A percentile compares a stretch with the other conserved stretches of the same genome.
Conservation (phyloP, 2,113 vertebrate genomes). For the Pangasianodon gigas region DNA sequence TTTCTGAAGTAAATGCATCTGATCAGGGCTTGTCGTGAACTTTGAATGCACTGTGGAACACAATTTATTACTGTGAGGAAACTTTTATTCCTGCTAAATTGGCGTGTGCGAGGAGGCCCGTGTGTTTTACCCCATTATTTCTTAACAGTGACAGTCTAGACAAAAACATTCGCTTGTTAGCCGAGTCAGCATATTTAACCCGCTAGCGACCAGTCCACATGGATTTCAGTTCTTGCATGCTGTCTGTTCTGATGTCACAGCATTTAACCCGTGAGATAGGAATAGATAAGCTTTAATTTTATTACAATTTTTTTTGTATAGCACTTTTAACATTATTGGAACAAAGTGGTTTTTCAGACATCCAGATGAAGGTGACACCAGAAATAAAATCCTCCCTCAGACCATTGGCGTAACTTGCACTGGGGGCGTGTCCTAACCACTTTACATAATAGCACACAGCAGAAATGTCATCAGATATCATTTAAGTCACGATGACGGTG, state of each 20-base stretch:
- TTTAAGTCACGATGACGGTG: not conserved
- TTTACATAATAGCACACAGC: not conserved
- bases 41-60: not conserved
- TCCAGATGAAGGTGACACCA: not conserved
- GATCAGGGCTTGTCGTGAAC: not conserved
- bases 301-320: not conserved
- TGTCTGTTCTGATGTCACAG: not conserved
- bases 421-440: not conserved
- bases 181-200: not conserved
- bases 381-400: too few relatives aligned
- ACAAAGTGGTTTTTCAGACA: not conserved
- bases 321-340: not conserved
- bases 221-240: not conserved
- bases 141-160: not conserved
- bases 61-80: not conserved
- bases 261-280: too few relatives aligned
- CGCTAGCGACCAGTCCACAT: not conserved
- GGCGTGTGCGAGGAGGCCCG: rapidly evolving
- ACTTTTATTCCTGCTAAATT: not conserved
- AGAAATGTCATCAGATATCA: too few relatives aligned
- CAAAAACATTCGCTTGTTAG: not conserved
- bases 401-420: not conserved
- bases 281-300: not conserved
- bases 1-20: not conserved
- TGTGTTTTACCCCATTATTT: not conserved